phyloP scores from a whole-genome alignment of 2,113 vertebrate species.

The Aptenodytes patagonicus region DNA sequence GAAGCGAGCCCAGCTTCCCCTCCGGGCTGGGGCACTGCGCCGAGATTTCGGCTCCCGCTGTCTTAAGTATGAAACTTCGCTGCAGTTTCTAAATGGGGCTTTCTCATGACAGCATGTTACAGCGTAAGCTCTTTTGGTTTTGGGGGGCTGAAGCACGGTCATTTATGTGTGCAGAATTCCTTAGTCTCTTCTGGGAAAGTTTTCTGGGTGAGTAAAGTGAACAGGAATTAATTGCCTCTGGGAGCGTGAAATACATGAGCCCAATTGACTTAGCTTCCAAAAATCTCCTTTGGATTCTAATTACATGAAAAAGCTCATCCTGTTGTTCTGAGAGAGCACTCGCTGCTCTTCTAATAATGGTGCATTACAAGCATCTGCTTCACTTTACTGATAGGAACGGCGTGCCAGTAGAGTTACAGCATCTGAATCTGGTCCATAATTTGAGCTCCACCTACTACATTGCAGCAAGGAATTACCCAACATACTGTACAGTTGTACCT shows the following conservation, averaged over 20 bases:
- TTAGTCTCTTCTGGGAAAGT: not conserved
- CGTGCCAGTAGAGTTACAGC: not conserved
- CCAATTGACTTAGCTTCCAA: not conserved
- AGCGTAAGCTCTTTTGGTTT: not conserved
- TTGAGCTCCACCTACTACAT: conserved; percentile 31
- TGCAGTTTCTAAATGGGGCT: not conserved
- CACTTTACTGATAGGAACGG: not conserved
- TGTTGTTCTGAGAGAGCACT: not conserved
- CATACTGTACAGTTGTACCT: not conserved
- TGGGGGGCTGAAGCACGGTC: not conserved
- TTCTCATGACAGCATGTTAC: not conserved
- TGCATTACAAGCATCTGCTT: conserved; percentile 11
- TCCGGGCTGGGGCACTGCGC: accelerated
- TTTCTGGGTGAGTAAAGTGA: not conserved
- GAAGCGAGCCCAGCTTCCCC: not conserved
- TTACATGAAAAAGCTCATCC: not conserved
- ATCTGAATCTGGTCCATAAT: not conserved
- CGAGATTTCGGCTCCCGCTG: accelerated
- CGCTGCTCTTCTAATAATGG: not conserved
- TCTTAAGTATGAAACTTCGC: not conserved
- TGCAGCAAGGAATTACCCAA: conserved; percentile 36
- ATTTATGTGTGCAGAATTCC: not conserved
- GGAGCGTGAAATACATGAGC: not conserved
- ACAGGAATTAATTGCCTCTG: not conserved
- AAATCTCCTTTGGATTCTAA: not conserved